Evolutionary conservation across 92 coral and sea anemone genomes (phyloP).

Genomic region (Phymanthus crucifer): DNA sequence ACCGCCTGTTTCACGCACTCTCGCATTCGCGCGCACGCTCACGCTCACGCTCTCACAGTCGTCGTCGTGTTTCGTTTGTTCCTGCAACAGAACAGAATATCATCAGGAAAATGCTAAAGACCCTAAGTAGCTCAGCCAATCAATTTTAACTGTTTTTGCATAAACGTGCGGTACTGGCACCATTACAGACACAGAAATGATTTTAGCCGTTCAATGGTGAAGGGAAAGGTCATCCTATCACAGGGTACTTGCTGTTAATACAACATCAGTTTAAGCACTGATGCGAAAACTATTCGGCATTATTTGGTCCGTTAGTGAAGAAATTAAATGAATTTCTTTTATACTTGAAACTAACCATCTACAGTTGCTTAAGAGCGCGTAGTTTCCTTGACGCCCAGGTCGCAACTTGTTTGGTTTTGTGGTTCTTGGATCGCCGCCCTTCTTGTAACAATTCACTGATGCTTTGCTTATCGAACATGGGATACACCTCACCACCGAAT

Average conservation of each 20-base stretch:
- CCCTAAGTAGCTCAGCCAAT: too few relatives aligned
- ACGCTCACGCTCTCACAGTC: conserved; percentile 42
- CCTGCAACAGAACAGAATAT: not conserved
- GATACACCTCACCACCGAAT: conserved; percentile 85
- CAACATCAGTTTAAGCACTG: too few relatives aligned
- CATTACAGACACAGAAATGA: too few relatives aligned
- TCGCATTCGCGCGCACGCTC: conserved; percentile 67
- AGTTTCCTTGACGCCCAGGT: conserved; percentile 98
- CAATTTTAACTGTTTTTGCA: too few relatives aligned
- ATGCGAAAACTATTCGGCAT: too few relatives aligned
- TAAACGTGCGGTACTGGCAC: too few relatives aligned
- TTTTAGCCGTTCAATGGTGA: too few relatives aligned
- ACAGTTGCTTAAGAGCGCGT: conserved; percentile 91
- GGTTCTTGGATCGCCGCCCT: conserved; percentile 94
- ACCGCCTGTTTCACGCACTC: conserved; percentile 65
- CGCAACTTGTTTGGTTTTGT: conserved; percentile 90
- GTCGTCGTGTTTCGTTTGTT: not conserved
- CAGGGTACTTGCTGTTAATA: too few relatives aligned
- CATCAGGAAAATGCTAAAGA: not conserved
- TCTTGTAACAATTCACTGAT: conserved; percentile 93
- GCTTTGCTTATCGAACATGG: conserved; percentile 81
- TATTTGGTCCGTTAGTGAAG: too few relatives aligned
- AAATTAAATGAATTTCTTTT: not conserved
- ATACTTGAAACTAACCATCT: conserved; percentile 53
- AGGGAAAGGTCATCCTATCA: too few relatives aligned